Evolutionary conservation across 2,888 invertebrate species (phyloP), one percentile per base, ranked within the genome.

Genomic region (Achlya flavicornis): DNA sequence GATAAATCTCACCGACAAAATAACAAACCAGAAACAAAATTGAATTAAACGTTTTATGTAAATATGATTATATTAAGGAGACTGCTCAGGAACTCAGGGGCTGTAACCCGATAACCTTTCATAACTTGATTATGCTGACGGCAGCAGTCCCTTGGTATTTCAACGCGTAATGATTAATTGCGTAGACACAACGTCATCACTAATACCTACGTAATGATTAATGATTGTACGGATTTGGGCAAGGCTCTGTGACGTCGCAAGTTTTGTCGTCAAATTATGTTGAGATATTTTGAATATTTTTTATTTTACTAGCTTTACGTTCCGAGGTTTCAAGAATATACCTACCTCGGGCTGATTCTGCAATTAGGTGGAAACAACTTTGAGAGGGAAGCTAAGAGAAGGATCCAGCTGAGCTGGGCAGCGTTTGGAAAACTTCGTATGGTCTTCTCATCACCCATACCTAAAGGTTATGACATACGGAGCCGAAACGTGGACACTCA

Each of bases 121-220:
- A n/a, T 53, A 53, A 53, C 16, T 53, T 53, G 53, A 53, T 53
- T 53, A 53, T 53, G 16, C 59, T 60, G 35, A 38, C 60, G 16
- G 16, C 4, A 41, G 10, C 53, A 53, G 53, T 53, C 60, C 33
- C 57, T 43, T 62, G 59, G 48, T 63, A 61, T 63, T 66, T 61
- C 61, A 63, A 61, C 59, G 61, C 61, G 61, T 64, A 63, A 66
- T 73, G 70, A 71, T 69, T 66, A 68, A 73, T 69, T 64, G 62
- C 63, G 63, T 69, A 66, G 62, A 69, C 69, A 67, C 16, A 59
- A 57, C 64, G 66, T 64, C 67, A 64, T 70, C 65, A 68, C 66
- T 70, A 72, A 48, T 57, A 63, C 65, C 46, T 65, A 41, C 53
- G 16, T 10, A 53, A 68, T 71, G 73, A 73, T 73, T 70, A 64